Evolutionary conservation across 2,797 vertebrate genomes (phyloP), one percentile per base, ranked within the genome.

Genomic region (Apogon hyalosoma): DNA sequence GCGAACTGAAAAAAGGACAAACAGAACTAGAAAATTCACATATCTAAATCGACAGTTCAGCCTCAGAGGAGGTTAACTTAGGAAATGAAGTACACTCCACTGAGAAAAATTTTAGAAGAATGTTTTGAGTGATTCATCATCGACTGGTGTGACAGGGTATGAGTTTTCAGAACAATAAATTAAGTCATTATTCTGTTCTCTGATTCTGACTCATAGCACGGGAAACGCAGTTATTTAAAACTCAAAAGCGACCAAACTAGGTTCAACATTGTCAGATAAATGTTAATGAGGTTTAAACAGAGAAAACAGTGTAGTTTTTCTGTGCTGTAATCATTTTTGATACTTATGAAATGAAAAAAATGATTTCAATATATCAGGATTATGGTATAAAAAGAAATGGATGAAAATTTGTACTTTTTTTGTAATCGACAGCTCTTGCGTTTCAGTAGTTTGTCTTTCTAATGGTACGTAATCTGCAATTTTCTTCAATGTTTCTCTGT

Each of bases 21-120:
- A 70, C 41, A 49, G 53, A 90, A 90, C 83, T 12, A 65, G 85
- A 88, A 83, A 77, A 67, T 74, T 79, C 49, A 81, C 82, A 77
- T 86, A 53, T 60, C 70, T 81, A 42, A 62, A 71, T 59, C 11
- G 40, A 45, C 4, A 1, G 61, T 65, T 80, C 64, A 76, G 12
- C 21, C 28, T 6, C 55, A 77, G 49, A 69, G 1, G 50, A 66
- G 46, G 39, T 70, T 61, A 31, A 1, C 11, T 24, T 33, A 40
- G 33, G 28, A 67, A 62, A 71, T 0, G 1, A 11, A 28, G 11
- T 15, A 69, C 55, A 56, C 14, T 31, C 45, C 24, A 43, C 38
- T 12, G 46, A 62, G 36, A 75, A 65, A 60, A 63, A 61, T 63
- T 60, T 68, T 40, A 71, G 43, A 79, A 69, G 13, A 68, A 62